Evolutionary conservation across 2,797 vertebrate species (phyloP).

Genomic region (Coluber constrictor): DNA sequence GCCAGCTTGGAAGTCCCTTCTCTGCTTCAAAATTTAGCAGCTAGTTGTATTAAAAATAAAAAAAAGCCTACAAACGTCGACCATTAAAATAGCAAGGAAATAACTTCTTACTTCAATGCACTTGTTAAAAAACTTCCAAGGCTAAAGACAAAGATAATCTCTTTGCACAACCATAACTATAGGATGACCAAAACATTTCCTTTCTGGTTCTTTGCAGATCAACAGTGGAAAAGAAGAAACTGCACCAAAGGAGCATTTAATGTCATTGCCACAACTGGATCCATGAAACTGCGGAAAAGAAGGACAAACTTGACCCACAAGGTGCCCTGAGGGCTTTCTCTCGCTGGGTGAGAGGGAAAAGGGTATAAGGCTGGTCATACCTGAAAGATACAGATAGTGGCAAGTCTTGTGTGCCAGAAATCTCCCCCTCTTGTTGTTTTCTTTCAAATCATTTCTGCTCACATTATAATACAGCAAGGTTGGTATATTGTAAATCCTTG

Average conservation of each 20-base stretch:
- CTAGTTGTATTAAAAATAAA: neutral
- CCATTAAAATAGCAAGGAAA: neutral
- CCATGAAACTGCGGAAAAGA: constrained; percentile 25
- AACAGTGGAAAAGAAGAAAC: neutral
- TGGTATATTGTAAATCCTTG: too few relatives aligned
- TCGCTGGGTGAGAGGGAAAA: neutral
- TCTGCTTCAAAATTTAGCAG: neutral
- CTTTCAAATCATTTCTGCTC: too few relatives aligned
- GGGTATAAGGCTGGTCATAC: neutral
- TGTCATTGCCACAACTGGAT: neutral
- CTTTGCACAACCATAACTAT: neutral
- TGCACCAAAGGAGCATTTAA: constrained; percentile 24
- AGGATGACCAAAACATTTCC: neutral
- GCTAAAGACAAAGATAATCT: neutral
- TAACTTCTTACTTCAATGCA: neutral
- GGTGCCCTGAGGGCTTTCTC: constrained; percentile 30
- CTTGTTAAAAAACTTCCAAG: neutral
- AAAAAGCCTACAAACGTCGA: neutral
- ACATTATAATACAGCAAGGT: too few relatives aligned
- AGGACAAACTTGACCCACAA: rapidly evolving
- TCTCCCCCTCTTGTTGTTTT: too few relatives aligned
- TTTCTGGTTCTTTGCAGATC: constrained; percentile 15
- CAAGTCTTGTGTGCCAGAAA: neutral
- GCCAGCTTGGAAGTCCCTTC: neutral
- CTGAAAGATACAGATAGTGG: neutral